Base-by-base conservation (phyloP, 2,113 vertebrate genomes). In the Poecile atricapillus region DNA sequence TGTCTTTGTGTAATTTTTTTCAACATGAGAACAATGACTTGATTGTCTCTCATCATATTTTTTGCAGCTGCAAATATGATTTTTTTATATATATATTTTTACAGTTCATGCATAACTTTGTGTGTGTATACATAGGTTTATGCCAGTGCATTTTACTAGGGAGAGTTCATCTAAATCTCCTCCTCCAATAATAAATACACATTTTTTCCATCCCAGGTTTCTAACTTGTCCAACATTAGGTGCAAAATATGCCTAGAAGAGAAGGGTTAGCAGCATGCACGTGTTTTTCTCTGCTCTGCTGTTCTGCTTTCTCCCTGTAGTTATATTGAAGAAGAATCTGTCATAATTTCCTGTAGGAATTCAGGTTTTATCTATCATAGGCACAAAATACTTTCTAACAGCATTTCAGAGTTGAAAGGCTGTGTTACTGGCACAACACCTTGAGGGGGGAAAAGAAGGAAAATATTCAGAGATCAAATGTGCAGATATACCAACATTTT, bases 271-370 rank as follows among this genome's bases (percentile, higher is more conserved):
- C 43, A 73, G 18, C 27, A 47, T 63, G 41, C 33, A 84, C 0
- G 1, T 37, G 21, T 14, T 31, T 31, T 73, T 55, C 35, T 59
- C 17, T 92, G 21, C 53, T 76, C 44, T 79, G 43, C 8, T 79
- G 7, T 16, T 67, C 20, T 55, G 3, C 0, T n/a, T 68, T 55
- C 15, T 0, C 10, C 22, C 20, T 13, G 5, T 18, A 70, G 28
- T 46, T 58, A 33, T 15, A 46, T 5, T 31, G 41, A 90, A 80
- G 24, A 89, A 91, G 84, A 78, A 37, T 4, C 11, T 20, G 12
- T 16, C 17, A 84, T 8, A 56, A 71, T 85, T 82, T 75, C 25
- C 35, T 87, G 31, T 3, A n/a, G 14, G 80, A 89, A 76, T 35
- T 19, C 9, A 43, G 7, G 14, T 41, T 92, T 76, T 50, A 69